A percentile compares a stretch with the other conserved stretches of the same genome.
phyloP scores from a whole-genome alignment of 2,113 vertebrate species.

The Egretta garzetta region DNA sequence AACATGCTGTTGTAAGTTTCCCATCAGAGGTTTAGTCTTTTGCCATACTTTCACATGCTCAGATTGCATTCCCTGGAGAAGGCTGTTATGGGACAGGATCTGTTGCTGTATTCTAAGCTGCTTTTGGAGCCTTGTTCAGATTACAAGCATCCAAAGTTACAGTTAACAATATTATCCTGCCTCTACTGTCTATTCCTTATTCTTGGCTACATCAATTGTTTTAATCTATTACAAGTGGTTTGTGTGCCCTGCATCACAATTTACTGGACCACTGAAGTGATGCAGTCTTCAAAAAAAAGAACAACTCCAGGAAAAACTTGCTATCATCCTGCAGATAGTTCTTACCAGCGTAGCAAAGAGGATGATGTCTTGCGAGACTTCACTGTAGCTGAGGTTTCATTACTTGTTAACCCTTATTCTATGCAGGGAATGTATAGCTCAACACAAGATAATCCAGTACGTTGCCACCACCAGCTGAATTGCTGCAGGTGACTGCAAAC shows the following conservation, averaged over 20 bases:
- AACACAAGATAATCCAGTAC: neutral
- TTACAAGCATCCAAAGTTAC: neutral
- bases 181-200: neutral
- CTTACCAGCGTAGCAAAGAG: neutral
- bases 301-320: neutral
- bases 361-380: neutral
- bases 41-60: neutral
- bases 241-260: neutral
- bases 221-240: neutral
- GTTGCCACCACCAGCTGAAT: neutral
- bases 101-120: neutral
- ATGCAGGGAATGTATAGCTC: neutral
- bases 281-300: neutral
- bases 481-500: neutral
- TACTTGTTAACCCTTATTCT: neutral
- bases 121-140: neutral
- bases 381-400: neutral
- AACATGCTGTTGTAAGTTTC: neutral
- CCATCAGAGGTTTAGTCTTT: neutral
- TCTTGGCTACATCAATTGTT: neutral
- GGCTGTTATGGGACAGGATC: neutral
- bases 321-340: neutral
- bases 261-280: neutral
- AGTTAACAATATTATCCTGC: neutral
- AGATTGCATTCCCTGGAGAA: neutral